Evolutionary conservation across 2,888 invertebrate genomes (phyloP).

Genomic region (Bellardia pandia): DNA sequence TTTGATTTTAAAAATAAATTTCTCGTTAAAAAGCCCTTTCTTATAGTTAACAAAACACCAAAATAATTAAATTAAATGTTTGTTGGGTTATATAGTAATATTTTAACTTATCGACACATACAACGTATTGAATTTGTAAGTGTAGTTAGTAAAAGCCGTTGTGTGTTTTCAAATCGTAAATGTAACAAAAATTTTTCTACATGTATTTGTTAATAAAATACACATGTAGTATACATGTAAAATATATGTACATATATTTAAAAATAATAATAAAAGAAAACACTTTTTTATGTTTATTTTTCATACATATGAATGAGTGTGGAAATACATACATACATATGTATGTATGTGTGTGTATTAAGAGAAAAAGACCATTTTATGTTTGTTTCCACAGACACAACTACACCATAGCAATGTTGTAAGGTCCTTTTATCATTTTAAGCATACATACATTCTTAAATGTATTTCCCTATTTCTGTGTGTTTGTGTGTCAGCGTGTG

Average conservation of each 20-base stretch:
- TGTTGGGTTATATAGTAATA: conserved; percentile 19
- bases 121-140: conserved; percentile 41
- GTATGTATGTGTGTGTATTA: not conserved
- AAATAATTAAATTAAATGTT: not conserved
- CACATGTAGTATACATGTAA: not conserved
- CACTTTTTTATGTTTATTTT: not conserved
- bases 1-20: too few species aligned
- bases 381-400: not conserved
- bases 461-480: not conserved
- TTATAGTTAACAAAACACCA: too few species aligned
- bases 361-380: conserved; percentile 32
- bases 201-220: too few species aligned
- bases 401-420: conserved; percentile 33
- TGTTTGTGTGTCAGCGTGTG: conserved; percentile 12
- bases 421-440: conserved; percentile 32
- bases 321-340: not conserved
- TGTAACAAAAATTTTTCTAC: not conserved
- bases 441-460: not conserved
- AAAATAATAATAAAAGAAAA: conserved; percentile 25
- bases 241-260: conserved; percentile 20
- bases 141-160: not conserved
- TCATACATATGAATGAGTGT: conserved; percentile 9
- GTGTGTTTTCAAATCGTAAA: conserved; percentile 27
- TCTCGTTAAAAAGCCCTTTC: too few species aligned
- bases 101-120: conserved; percentile 50